A percentile compares a stretch with the other conserved stretches of the same genome.
Evolutionary conservation across 2,888 invertebrate species (phyloP).

Genomic region (Vanessa cardui): DNA sequence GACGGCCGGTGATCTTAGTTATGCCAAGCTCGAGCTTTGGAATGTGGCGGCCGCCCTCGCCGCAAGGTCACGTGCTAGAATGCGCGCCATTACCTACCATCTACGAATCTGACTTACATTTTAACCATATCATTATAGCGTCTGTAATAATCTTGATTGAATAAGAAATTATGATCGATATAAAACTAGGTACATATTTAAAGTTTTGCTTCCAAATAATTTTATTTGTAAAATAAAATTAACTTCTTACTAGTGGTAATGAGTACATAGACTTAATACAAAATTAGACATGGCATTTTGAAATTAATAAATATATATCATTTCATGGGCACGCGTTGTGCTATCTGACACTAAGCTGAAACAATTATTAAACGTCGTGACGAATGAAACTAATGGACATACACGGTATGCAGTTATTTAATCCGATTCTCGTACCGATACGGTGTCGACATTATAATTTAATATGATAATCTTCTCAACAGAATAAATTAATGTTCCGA

Average conservation of each 20-base stretch:
- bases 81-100: conserved; percentile 11
- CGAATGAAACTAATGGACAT: neutral
- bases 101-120: conserved; percentile 7
- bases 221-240: no score
- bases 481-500: neutral
- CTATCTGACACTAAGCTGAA: conserved; percentile 3
- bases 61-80: conserved; percentile 26
- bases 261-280: no score
- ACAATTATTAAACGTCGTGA: conserved; percentile 24
- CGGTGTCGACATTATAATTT: conserved; percentile 26
- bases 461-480: conserved; percentile 18
- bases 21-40: conserved; percentile 1
- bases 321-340: no score
- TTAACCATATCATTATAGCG: neutral
- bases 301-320: no score
- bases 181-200: neutral
- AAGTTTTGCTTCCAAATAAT: neutral
- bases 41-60: conserved; percentile 14
- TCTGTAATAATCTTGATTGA: neutral
- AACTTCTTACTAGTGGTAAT: no score
- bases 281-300: no score
- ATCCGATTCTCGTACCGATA: conserved; percentile 21
- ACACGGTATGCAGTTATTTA: neutral
- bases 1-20: conserved; percentile 2
- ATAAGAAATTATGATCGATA: neutral